Evolutionary conservation across 2,888 invertebrate species (phyloP), one percentile per base, ranked within the genome.

Genomic region (Gari tellinella): DNA sequence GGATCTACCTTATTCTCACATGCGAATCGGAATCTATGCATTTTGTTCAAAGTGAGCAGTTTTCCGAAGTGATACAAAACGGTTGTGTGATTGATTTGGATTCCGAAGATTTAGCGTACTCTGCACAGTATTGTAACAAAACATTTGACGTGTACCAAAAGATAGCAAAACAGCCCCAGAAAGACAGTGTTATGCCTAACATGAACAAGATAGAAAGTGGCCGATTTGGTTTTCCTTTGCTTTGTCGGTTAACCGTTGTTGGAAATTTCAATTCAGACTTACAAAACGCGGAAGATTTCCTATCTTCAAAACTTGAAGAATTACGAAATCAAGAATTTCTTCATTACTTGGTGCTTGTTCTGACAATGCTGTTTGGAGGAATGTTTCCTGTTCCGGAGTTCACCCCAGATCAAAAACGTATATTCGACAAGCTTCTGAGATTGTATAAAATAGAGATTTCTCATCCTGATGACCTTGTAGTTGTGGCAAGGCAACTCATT

Each of bases 1-100:
- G 53, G 26, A 7, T 63, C 15, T 66, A 40, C 26, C 21, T 78
- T 17, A 70, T 78, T 41, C 49, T 78, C n/a, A 70, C 78, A 7
- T 55, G 49, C 15, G 60, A 62, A 12, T 67, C 60, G 15, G 38
- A 43, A n/a, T 41, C 31, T 43, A 19, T 65, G 25, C 12, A 25
- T 2, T 3, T 49, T 19, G 8, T 56, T 25, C 2, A 19, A 23
- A 55, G 37, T 23, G 10, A 40, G 21, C 15, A 48, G 25, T 38
- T 21, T 19, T 21, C n/a, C 21, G 4, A 43, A 7, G 21, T 74
- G 10, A 31, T 64, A 2, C 21, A 41, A n/a, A 43, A 53, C n/a
- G 45, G 40, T n/a, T 56, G 48, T 12, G 38, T 41, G 10, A 31
- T 76, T 45, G 64, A 72, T 63, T 25, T 76, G 19, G 70, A 67